Percentiles rank a stretch among this genome's conserved stretches.
These are phyloP conservation scores for Mionectes macconnelli DNA, from an alignment of 2,113 vertebrate genomes.

Conservation along the genomic window DNA sequence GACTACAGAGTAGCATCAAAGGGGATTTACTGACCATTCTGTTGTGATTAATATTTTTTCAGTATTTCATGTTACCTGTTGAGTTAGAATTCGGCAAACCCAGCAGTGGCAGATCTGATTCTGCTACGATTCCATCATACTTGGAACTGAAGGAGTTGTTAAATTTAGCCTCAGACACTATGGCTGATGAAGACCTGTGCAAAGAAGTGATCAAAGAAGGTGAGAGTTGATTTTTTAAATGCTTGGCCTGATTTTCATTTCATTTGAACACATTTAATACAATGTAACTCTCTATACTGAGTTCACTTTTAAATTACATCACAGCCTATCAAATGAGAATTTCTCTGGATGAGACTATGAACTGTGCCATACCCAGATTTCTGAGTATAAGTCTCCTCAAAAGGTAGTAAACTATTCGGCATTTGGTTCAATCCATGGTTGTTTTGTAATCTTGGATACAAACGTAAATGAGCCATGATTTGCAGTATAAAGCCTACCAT, in stretches of 20 bases:
- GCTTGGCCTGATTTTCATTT: neutral
- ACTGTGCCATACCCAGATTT: neutral
- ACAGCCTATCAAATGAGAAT: neutral
- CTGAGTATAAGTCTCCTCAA: neutral
- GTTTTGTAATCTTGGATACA: neutral
- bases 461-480: neutral
- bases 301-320: neutral
- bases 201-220: constrained; percentile 45
- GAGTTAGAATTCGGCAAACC: constrained; percentile 11
- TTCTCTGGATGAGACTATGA: neutral
- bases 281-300: neutral
- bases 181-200: constrained; percentile 6
- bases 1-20: neutral
- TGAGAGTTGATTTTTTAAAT: constrained; percentile 36
- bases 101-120: neutral
- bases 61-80: constrained; percentile 59
- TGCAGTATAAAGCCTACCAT: neutral
- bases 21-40: neutral
- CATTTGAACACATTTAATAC: neutral
- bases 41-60: constrained; percentile 37
- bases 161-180: constrained; percentile 50
- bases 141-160: constrained; percentile 52
- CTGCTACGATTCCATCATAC: neutral
- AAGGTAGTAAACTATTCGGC: neutral
- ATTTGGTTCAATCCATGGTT: neutral